Percentiles rank a stretch among this genome's conserved stretches.
Evolutionary conservation across 2,797 vertebrate species (phyloP).

Genomic region (Anguilla pacifica): DNA sequence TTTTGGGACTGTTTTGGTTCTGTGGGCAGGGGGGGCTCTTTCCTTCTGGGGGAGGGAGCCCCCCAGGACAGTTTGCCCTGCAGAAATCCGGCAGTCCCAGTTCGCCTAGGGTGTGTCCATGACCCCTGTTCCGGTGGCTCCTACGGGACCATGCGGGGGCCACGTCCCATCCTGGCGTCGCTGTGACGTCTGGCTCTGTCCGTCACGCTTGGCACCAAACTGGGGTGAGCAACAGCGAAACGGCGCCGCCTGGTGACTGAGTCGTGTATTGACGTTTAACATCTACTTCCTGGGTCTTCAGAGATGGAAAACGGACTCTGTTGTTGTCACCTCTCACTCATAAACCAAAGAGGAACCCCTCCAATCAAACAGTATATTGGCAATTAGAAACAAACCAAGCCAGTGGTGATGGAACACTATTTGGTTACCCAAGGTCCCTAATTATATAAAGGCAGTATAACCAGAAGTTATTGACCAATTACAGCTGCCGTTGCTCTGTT

Average conservation of each 20-base stretch:
- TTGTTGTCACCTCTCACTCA: no score
- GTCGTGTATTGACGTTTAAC: background rate
- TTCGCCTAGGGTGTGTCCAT: background rate
- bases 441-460: background rate
- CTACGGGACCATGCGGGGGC: background rate
- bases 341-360: no score
- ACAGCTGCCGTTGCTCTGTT: background rate
- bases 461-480: background rate
- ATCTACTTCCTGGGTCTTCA: background rate
- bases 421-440: background rate
- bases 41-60: constrained; percentile 25
- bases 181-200: background rate
- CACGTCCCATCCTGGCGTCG: background rate
- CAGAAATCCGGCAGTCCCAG: constrained; percentile 5
- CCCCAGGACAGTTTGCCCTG: background rate
- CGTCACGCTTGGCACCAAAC: background rate
- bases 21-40: constrained; percentile 26
- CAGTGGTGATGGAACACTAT: background rate
- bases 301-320: no score
- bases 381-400: background rate
- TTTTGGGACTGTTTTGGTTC: constrained; percentile 44
- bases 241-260: background rate
- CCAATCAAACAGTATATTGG: no score
- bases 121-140: background rate
- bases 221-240: background rate